phyloP scores from a whole-genome alignment of 2,888 invertebrate genomes.

The Luperina nickerlii region DNA sequence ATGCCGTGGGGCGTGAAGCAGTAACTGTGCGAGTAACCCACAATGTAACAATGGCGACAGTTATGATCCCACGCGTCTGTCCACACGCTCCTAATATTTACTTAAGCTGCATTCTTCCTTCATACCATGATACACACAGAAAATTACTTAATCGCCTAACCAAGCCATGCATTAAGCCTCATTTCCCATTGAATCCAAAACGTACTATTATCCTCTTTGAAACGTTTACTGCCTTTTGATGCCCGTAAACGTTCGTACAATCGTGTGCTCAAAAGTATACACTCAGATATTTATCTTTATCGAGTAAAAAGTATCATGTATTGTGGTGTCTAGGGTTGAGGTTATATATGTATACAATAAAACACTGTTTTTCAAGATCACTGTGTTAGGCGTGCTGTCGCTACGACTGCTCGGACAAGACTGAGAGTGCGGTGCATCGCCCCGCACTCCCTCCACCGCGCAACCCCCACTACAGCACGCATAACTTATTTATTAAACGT shows the following conservation, averaged over 20 bases:
- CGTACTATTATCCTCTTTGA: constrained; percentile 40
- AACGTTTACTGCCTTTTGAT: constrained; percentile 41
- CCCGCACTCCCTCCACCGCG: too few species aligned
- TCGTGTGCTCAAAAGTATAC: constrained; percentile 35
- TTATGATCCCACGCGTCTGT: constrained; percentile 73
- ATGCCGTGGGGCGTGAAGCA: constrained; percentile 58
- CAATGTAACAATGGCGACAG: constrained; percentile 73
- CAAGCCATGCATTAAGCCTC: constrained; percentile 40
- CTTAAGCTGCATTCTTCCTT: constrained; percentile 53
- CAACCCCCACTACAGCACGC: too few species aligned
- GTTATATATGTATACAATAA: too few species aligned
- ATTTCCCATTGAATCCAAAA: constrained; percentile 36
- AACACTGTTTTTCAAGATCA: too few species aligned
- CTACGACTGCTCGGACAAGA: too few species aligned
- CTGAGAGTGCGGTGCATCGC: too few species aligned
- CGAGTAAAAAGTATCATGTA: constrained; percentile 43
- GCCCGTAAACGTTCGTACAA: constrained; percentile 20
- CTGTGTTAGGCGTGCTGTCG: too few species aligned
- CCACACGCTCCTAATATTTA: constrained; percentile 71
- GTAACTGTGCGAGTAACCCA: constrained; percentile 75
- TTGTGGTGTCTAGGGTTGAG: too few species aligned
- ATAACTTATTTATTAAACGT: too few species aligned
- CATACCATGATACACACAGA: constrained; percentile 6
- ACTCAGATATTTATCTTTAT: constrained; percentile 56
- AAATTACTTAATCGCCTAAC: constrained; percentile 38